phyloP scores from a whole-genome alignment of 2,113 vertebrate genomes.

The Nipponia nippon region DNA sequence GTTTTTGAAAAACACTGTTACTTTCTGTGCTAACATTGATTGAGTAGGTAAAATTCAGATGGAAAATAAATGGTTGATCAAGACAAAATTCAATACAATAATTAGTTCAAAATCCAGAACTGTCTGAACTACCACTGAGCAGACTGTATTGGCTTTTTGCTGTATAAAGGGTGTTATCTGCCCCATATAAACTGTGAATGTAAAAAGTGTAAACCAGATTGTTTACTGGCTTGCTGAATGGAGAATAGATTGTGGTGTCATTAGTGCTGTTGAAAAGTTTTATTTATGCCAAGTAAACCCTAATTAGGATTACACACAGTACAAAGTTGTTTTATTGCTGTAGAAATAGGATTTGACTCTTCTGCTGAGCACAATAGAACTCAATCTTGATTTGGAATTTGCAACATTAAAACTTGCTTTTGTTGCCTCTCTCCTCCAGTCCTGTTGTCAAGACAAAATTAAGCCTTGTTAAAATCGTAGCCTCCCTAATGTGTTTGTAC shows the following conservation, averaged over 20 bases:
- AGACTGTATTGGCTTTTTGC: background rate
- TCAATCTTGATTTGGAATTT: background rate
- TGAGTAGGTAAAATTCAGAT: background rate
- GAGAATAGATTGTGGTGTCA: background rate
- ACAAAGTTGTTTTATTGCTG: background rate
- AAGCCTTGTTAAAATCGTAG: background rate
- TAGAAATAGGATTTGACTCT: constrained; percentile 4
- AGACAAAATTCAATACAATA: background rate
- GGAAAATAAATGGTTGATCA: background rate
- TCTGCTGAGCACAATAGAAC: background rate
- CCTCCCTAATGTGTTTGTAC: background rate
- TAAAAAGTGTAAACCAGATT: background rate
- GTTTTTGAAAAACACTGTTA: background rate
- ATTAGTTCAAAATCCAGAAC: background rate
- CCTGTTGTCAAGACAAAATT: background rate
- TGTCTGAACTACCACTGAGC: background rate
- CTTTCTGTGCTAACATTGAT: background rate
- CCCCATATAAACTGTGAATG: background rate
- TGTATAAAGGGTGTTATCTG: background rate
- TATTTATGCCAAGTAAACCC: background rate
- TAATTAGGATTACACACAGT: background rate
- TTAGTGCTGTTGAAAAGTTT: background rate
- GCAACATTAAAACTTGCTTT: background rate
- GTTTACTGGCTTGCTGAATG: background rate
- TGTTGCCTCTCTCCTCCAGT: background rate